Evolutionary conservation across 2,113 vertebrate genomes (phyloP).

Genomic region (Phaetusa simplex): DNA sequence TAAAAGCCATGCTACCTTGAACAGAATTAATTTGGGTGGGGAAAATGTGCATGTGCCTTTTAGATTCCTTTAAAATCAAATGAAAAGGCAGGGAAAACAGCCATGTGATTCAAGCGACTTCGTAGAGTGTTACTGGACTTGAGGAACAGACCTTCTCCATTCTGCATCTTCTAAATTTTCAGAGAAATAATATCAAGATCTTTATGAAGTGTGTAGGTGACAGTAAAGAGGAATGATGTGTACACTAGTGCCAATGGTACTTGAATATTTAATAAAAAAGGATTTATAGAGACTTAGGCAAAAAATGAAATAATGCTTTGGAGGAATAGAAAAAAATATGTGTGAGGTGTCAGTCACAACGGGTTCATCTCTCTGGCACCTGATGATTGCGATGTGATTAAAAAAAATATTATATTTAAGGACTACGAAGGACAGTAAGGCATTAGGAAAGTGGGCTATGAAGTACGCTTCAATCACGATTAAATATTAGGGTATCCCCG

Average conservation of each 20-base stretch:
- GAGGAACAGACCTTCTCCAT: not conserved
- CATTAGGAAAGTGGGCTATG: not conserved
- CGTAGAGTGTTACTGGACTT: not conserved
- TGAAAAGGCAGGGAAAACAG: not conserved
- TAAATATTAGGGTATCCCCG: not conserved
- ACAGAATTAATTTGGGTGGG: not conserved
- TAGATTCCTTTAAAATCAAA: not conserved
- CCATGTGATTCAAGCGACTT: not conserved
- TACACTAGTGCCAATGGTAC: not conserved
- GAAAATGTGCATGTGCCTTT: not conserved
- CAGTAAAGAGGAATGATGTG: not conserved
- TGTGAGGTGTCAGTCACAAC: not conserved
- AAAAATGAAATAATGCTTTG: not conserved
- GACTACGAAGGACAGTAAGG: not conserved
- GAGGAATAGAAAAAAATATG: not conserved
- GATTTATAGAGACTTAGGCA: not conserved
- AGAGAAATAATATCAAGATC: not conserved
- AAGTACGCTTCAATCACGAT: not conserved
- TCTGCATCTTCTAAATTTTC: not conserved
- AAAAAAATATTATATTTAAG: not conserved
- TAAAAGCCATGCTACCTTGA: not conserved
- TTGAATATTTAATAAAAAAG: not conserved
- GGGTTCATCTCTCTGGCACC: not conserved
- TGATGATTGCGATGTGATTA: not conserved
- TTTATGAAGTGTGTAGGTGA: not conserved